These are phyloP conservation scores for Centropristis striata DNA, from an alignment of 2,113 vertebrate genomes.

Conservation along the genomic window DNA sequence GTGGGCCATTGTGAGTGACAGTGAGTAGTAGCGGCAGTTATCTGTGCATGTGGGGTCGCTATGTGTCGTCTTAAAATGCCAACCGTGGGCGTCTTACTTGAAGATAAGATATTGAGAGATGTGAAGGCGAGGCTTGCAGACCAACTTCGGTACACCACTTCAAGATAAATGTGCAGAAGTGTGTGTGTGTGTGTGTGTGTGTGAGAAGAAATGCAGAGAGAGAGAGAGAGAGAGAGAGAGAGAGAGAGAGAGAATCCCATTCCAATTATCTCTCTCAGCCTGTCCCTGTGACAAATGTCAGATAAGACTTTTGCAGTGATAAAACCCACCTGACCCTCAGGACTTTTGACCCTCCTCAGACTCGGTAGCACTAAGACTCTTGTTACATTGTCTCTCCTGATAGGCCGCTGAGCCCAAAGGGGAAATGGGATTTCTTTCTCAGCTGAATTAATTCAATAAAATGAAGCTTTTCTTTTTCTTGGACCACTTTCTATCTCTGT, in stretches of 20 bases:
- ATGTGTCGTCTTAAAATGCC: slow-evolving; percentile 75
- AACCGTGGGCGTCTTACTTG: slow-evolving; percentile 67
- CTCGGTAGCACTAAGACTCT: slow-evolving; percentile 51
- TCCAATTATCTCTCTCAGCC: slow-evolving; percentile 70
- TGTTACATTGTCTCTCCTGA: slow-evolving; percentile 56
- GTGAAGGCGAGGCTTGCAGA: slow-evolving; percentile 60
- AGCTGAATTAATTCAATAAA: slow-evolving; percentile 52
- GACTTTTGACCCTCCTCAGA: slow-evolving; percentile 65
- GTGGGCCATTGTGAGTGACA: slow-evolving; percentile 73
- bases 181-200: slow-evolving; percentile 22
- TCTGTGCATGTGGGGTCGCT: slow-evolving; percentile 47
- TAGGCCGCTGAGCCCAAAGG: slow-evolving; percentile 36
- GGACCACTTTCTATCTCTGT: neutral
- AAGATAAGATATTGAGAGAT: slow-evolving; percentile 76
- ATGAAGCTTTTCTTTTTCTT: slow-evolving; percentile 30
- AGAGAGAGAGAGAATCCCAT: slow-evolving; percentile 55
- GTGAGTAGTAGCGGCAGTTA: slow-evolving; percentile 61
- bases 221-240: slow-evolving; percentile 23
- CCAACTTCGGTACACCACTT: slow-evolving; percentile 56
- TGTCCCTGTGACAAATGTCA: slow-evolving; percentile 69
- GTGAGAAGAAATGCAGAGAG: neutral
- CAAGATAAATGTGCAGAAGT: slow-evolving; percentile 63
- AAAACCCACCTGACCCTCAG: slow-evolving; percentile 66
- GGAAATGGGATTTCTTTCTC: slow-evolving; percentile 51
- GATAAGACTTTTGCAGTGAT: slow-evolving; percentile 70